Base-by-base conservation (phyloP, 1,140 invertebrate genomes). In the Helicorthomorpha holstii region DNA sequence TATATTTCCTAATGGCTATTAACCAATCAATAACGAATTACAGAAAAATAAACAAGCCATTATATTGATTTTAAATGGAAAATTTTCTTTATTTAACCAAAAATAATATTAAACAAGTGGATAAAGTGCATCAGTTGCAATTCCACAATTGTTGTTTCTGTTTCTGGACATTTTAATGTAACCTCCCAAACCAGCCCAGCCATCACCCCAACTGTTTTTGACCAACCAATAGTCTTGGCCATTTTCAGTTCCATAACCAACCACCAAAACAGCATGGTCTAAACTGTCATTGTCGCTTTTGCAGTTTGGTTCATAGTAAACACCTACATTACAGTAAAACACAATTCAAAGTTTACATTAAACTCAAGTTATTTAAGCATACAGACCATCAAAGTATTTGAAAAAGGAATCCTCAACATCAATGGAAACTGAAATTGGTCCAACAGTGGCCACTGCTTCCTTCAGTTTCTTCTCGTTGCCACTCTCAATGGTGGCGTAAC, bases 141-240 rank as follows among this genome's bases (percentile, higher is more conserved):
- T 64, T 29, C 70, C 69, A 57, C 72, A 74, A 53, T 65, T 59
- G 57, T 73, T 71, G 27, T 64, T 59, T 29, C 60, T 57, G 51
- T 71, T 69, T 25, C 70, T 58, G 0, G 59, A 50, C 60, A 74
- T 70, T 48, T 60, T 55, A 29, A 72, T 60, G 58, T 71, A 73
- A 3, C 72, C 72, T 16, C 60, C 24, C 49, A 60, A 53, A 46
- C 71, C 71, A n/a, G n/a, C n/a, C 70, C 70, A 73, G 4, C 50
- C 49, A n/a, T 49, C 47, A 4, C 84, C 83, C 86, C 86, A 91
- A 79, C 82, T 64, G 68, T 95, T 95, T 61, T 94, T 89, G 21
- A 95, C 68, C 7, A 94, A 80, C 89, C 89, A 96, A 54, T 85
- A 85, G 29, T 81, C 74, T 34, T 74, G 73, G 0, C 78, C 82